Base-by-base conservation (phyloP, 2,113 vertebrate species). In the Peromyscus leucopus region DNA sequence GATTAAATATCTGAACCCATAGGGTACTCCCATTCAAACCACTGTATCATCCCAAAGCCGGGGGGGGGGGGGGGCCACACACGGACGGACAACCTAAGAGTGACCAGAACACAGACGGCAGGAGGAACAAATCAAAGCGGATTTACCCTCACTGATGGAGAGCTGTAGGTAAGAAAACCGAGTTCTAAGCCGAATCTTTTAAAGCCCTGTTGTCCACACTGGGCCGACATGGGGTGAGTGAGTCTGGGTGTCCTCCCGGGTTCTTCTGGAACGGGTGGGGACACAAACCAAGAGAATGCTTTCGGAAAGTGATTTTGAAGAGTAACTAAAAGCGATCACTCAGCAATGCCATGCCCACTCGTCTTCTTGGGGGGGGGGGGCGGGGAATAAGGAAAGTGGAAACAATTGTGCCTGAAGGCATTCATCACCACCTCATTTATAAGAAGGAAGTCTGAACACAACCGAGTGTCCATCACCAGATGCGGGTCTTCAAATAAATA, bases 201-300 rank as follows among this genome's bases (percentile, higher is more conserved):
- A 1, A 5, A n/a, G 63, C 0, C 24, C 42, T 3, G 2, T 0
- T 2, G 17, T 63, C 51, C 7, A 0, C 1, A 65, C 79, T 11
- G 46, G 31, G 42, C 19, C 36, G 2, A 12, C 61, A 11, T 4
- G 8, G 71, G 13, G 7, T 28, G 33, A 0, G 9, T 28, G 33
- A 0, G 3, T 15, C 4, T 36, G 5, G 1, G 17, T 2, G 0
- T 8, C 7, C 57, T 31, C 46, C 0, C 0, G 1, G 57, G 5
- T 0, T 3, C 11, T 5, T 0, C 28, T 85, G 39, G 31, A 75
- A 16, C 12, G 69, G 5, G 17, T 1, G 22, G 28, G 46, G 16
- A 19, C 33, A 0, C 21, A 6, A 5, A n/a, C 21, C 2, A 12
- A 55, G 1, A 22, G 76, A 36, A 19, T 2, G 0, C 48, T 33